These are phyloP conservation scores for Zosterops borbonicus DNA, from an alignment of 2,113 vertebrate species.

Conservation along the genomic window DNA sequence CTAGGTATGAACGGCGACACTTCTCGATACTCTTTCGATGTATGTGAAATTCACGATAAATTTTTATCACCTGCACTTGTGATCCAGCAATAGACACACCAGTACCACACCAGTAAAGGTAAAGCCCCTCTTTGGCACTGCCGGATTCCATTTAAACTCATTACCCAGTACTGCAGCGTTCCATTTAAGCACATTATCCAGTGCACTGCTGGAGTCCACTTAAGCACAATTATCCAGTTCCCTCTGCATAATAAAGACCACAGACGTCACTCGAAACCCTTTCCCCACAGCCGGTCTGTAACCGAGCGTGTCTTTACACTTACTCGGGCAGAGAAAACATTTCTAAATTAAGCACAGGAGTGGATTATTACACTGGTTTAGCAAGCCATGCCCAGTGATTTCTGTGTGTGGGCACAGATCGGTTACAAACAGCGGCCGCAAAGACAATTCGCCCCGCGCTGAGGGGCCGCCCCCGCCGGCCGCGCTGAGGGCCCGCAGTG, in stretches of 20 bases:
- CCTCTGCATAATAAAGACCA: background rate
- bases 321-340: background rate
- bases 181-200: background rate
- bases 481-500: background rate
- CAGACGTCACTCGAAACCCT: background rate
- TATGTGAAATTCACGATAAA: background rate
- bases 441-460: accelerated
- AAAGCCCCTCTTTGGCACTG: background rate
- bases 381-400: accelerated
- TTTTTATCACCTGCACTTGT: background rate
- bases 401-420: accelerated
- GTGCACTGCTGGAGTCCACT: background rate
- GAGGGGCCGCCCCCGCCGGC: background rate
- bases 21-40: background rate
- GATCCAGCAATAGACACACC: background rate
- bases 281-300: too few species aligned
- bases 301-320: too few species aligned
- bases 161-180: background rate
- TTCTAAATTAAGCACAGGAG: accelerated
- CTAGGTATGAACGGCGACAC: accelerated
- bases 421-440: accelerated
- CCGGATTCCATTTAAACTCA: background rate
- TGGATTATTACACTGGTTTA: too few species aligned
- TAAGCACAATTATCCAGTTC: background rate
- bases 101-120: background rate